phyloP scores from a whole-genome alignment of 2,797 vertebrate species.

The Sebastes wilsoni region DNA sequence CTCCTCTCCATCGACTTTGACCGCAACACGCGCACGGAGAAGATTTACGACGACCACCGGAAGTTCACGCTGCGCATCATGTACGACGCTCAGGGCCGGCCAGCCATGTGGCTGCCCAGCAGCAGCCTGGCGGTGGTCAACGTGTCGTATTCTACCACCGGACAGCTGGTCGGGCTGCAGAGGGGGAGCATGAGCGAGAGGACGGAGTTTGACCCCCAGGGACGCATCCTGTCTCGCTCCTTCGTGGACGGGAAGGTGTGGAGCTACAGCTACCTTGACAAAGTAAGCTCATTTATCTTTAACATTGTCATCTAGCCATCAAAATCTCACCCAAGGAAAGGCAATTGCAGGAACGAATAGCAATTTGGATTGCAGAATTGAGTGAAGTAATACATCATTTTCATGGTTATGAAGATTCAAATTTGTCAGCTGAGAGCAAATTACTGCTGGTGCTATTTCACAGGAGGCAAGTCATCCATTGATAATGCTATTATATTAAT shows the following conservation, averaged over 20 bases:
- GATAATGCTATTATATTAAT: slow-evolving; percentile 60
- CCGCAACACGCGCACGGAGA: slow-evolving; percentile 97
- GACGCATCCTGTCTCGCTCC: slow-evolving; percentile 92
- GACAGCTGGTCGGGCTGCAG: slow-evolving; percentile 93
- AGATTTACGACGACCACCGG: slow-evolving; percentile 98
- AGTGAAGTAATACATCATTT: slow-evolving; percentile 63
- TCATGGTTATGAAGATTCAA: slow-evolving; percentile 60
- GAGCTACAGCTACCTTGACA: slow-evolving; percentile 99
- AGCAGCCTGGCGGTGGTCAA: slow-evolving; percentile 97
- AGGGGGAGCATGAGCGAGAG: slow-evolving; percentile 97
- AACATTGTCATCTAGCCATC: slow-evolving; percentile 10
- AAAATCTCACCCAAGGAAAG: slow-evolving; percentile 2
- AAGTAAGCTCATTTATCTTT: slow-evolving; percentile 69
- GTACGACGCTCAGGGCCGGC: slow-evolving; percentile 96
- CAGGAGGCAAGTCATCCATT: slow-evolving; percentile 57
- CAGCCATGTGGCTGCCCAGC: slow-evolving; percentile 97
- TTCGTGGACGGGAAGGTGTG: slow-evolving; percentile 98
- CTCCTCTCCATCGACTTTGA: slow-evolving; percentile 98
- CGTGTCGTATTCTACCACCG: slow-evolving; percentile 93
- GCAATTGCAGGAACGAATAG: slow-evolving; percentile 14
- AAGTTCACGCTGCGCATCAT: slow-evolving; percentile 98
- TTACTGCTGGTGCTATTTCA: slow-evolving; percentile 58
- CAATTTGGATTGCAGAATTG: slow-evolving; percentile 48
- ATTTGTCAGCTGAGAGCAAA: slow-evolving; percentile 61
- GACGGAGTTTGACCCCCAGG: slow-evolving; percentile 93